Evolutionary conservation across 2,797 vertebrate species (phyloP).

Genomic region (Arnoldichthys spilopterus): DNA sequence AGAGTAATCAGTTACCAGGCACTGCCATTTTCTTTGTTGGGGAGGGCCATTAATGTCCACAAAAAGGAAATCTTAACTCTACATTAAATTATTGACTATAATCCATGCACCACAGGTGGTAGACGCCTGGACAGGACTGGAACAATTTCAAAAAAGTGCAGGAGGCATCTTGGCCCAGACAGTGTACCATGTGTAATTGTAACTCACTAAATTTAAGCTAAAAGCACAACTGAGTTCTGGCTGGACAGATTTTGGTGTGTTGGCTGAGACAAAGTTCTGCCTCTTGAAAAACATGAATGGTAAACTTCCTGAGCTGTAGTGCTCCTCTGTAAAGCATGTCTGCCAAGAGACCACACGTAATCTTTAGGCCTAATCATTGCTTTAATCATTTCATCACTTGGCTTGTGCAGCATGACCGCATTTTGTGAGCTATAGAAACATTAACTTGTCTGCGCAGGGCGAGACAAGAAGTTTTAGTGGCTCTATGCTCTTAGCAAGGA

Average conservation of each 20-base stretch:
- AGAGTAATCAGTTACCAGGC: background rate
- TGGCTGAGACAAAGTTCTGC: background rate
- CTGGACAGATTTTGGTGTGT: background rate
- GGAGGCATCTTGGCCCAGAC: constrained; percentile 16
- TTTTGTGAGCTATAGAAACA: constrained; percentile 5
- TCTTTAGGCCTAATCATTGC: constrained; percentile 9
- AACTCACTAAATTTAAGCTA: constrained; percentile 23
- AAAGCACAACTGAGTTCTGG: background rate
- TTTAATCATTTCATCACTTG: constrained; percentile 13
- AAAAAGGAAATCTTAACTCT: constrained; percentile 1
- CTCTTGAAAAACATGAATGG: background rate
- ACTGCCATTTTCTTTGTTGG: background rate
- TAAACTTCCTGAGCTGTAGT: constrained; percentile 8
- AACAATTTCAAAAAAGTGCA: constrained; percentile 20
- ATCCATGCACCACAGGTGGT: background rate
- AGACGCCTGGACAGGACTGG: constrained; percentile 4
- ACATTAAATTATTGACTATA: background rate
- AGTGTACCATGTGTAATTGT: background rate
- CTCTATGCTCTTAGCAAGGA: constrained; percentile 24
- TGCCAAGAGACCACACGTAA: constrained; percentile 8
- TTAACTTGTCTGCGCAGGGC: background rate
- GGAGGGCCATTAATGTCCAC: background rate
- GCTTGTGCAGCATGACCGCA: background rate
- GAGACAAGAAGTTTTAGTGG: constrained; percentile 7
- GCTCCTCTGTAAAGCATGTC: constrained; percentile 6